These are phyloP conservation scores for Pterostichus niger DNA, from an alignment of 2,888 invertebrate genomes.

Conservation along the genomic window DNA sequence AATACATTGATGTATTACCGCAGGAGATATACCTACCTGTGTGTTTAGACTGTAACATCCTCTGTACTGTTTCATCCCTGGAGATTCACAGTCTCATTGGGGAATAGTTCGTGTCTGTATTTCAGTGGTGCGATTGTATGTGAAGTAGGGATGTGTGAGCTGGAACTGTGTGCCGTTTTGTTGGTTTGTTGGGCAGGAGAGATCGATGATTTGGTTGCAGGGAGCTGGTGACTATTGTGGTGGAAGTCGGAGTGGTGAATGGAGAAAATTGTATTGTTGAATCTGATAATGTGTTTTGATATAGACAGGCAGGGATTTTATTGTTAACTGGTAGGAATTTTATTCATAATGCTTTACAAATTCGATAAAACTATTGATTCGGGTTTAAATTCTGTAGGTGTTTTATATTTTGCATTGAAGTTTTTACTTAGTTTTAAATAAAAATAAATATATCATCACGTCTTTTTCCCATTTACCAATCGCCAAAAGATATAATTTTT, in stretches of 20 bases:
- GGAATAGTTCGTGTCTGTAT: not conserved
- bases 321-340: not conserved
- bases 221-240: not conserved
- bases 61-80: not conserved
- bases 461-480: too few species aligned
- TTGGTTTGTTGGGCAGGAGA: not conserved
- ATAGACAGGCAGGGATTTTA: not conserved
- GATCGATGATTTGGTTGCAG: slow-evolving; percentile 35
- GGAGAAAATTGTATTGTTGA: slow-evolving; percentile 22
- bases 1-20: slow-evolving; percentile 12
- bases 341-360: too few species aligned
- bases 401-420: too few species aligned
- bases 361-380: too few species aligned
- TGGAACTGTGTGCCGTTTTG: not conserved
- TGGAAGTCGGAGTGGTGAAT: slow-evolving; percentile 11
- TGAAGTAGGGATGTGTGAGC: not conserved
- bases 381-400: too few species aligned
- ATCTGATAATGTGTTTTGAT: slow-evolving; percentile 36
- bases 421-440: too few species aligned
- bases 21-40: slow-evolving; percentile 22
- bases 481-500: too few species aligned
- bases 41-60: slow-evolving; percentile 5
- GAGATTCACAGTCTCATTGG: slow-evolving; percentile 2
- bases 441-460: too few species aligned
- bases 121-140: not conserved